Evolutionary conservation across 2,888 invertebrate genomes (phyloP), one percentile per base, ranked within the genome.

Genomic region (Orchestes rusci): DNA sequence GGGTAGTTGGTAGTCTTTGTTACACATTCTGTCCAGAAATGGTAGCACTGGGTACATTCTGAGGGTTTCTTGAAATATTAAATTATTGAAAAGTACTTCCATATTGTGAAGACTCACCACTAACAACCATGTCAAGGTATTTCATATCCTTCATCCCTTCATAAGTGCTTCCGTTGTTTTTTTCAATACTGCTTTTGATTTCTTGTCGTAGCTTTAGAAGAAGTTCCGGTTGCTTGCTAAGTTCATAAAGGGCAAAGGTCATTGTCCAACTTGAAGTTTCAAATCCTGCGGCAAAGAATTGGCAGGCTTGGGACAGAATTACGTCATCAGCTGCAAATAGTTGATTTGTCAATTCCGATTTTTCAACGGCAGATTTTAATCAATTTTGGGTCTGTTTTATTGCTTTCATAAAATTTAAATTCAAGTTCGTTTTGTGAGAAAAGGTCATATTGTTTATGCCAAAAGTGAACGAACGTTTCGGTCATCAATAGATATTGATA

Each of bases 241-340:
- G 59, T 60, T 76, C 75, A 56, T 77, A 70, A 23, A 77, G 64
- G 4, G 73, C 63, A 55, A 75, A 76, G 16, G 74, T 72, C 33
- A 77, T 66, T 0, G 76, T 74, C 0, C 76, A 72, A 0, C 76
- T 74, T 0, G 76, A 74, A 3, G 78, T 79, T 61, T 79, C 79
- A 57, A 74, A 79, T 1, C 78, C 79, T 1, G 76, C 79, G 7
- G 74, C 64, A 59, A 77, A 77, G 52, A 79, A 77, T 40, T 53
- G 52, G 1, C 48, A 20, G 2, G 54, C 54, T 33, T 53, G 55
- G 3, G 23, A 5, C n/a, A n/a, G n/a, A n/a, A n/a, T n/a, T n/a
- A n/a, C n/a, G n/a, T n/a, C n/a, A n/a, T n/a, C n/a, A n/a, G n/a
- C n/a, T n/a, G n/a, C n/a, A n/a, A n/a, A n/a, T n/a, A n/a, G n/a